Conservation (phyloP, 2,797 vertebrate genomes). For the Cyprinella venusta region DNA sequence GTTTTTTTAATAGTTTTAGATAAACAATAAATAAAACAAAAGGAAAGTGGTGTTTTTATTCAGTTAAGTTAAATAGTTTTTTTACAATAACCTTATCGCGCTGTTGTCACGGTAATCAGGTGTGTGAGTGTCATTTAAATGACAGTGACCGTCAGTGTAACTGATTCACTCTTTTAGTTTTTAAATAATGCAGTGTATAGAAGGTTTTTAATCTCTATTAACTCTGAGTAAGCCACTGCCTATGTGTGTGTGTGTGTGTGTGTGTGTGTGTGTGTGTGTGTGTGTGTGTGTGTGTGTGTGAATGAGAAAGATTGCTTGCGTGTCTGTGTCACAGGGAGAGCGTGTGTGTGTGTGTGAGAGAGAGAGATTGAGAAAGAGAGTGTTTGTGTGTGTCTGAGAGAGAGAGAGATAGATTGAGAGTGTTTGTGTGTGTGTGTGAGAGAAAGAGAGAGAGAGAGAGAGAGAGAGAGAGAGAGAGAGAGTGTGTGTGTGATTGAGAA, state of each 20-base stretch:
- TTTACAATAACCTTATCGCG: background rate
- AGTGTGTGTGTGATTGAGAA: background rate
- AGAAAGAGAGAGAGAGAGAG: too few species aligned
- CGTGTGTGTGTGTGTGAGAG: background rate
- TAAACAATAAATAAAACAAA: background rate
- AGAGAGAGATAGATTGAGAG: background rate
- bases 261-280: slow-evolving; percentile 34
- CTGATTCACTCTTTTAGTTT: background rate
- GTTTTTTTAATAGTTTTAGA: slow-evolving; percentile 12
- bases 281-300: slow-evolving; percentile 26
- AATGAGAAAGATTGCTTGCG: slow-evolving; percentile 54
- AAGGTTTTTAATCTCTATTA: background rate
- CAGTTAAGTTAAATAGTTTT: background rate
- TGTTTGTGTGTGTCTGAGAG: background rate
- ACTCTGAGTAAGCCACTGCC: slow-evolving; percentile 16
- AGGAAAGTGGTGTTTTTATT: background rate
- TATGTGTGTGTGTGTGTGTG: too few species aligned
- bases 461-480: too few species aligned
- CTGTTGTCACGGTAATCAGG: background rate
- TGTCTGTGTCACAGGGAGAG: background rate
- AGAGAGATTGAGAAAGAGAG: slow-evolving; percentile 13
- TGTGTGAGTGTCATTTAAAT: slow-evolving; percentile 17
- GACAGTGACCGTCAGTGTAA: background rate
- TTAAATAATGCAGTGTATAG: background rate
- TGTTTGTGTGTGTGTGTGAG: background rate